These are phyloP conservation scores for fruit fly (Drosophila melanogaster) DNA, from an alignment of 1,140 invertebrate species.

Conservation along the genomic window DNA sequence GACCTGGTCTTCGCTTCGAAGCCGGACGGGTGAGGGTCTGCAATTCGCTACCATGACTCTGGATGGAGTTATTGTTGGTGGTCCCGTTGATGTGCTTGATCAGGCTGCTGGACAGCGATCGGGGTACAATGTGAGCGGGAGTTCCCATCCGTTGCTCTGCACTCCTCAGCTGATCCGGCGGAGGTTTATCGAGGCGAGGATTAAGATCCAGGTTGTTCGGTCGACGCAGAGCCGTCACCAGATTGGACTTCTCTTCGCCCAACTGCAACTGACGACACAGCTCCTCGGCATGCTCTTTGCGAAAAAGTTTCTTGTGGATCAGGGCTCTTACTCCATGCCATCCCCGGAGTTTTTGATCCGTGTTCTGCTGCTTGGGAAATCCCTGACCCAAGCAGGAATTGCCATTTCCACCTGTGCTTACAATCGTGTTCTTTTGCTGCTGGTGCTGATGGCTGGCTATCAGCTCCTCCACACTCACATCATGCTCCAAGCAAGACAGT, in stretches of 20 bases:
- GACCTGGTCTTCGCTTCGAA: conserved; percentile 61
- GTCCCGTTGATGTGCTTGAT: conserved; percentile 70
- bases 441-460: conserved; percentile 58
- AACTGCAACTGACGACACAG: conserved; percentile 67
- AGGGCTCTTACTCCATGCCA: conserved; percentile 82
- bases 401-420: conserved; percentile 17
- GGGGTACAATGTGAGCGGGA: conserved; percentile 74
- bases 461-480: conserved; percentile 81
- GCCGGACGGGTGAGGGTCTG: conserved; percentile 47
- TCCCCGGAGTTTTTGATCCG: conserved; percentile 77
- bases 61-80: conserved; percentile 48
- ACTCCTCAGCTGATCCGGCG: conserved; percentile 64
- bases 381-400: conserved; percentile 74
- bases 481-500: conserved; percentile 80
- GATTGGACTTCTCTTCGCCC: conserved; percentile 79
- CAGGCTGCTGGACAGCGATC: conserved; percentile 75
- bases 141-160: conserved; percentile 69
- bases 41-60: conserved; percentile 62
- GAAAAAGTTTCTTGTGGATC: conserved; percentile 82
- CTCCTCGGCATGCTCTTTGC: conserved; percentile 67
- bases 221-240: conserved; percentile 66
- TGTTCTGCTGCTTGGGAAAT: conserved; percentile 83
- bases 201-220: conserved; percentile 81
- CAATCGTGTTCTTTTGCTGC: conserved; percentile 52
- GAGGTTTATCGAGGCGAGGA: conserved; percentile 38